Evolutionary conservation across 2,797 vertebrate genomes (phyloP).

Genomic region (Acridotheres tristis): DNA sequence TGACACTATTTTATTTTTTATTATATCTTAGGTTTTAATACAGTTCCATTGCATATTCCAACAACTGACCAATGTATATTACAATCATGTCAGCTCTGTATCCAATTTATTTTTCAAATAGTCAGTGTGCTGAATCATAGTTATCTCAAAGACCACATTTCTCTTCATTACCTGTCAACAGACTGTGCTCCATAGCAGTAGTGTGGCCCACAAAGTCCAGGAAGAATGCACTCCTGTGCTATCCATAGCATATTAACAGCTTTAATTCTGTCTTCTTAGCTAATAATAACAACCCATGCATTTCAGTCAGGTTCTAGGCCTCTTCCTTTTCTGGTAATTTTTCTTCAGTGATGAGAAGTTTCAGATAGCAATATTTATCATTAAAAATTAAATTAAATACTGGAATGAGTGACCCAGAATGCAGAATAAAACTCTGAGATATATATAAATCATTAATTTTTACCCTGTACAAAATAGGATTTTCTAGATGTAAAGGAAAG

Average conservation of each 20-base stretch:
- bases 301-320: background rate
- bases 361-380: background rate
- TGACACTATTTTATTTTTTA: background rate
- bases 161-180: background rate
- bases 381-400: background rate
- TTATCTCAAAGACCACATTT: conserved; percentile 25
- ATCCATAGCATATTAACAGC: background rate
- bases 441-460: background rate
- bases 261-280: background rate
- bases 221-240: background rate
- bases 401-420: background rate
- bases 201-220: background rate
- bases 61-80: background rate
- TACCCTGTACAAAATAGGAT: background rate
- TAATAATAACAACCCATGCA: background rate
- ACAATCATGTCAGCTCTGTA: background rate
- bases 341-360: background rate
- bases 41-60: background rate
- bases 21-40: background rate
- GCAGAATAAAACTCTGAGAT: background rate
- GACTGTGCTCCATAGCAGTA: background rate
- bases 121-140: background rate
- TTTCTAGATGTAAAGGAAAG: background rate
- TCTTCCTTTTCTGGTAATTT: background rate
- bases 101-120: conserved; percentile 20